Percentiles rank a stretch among this genome's conserved stretches.
Evolutionary conservation across 1,140 invertebrate species (phyloP).

Genomic region (Pseudachorutes palmiensis): DNA sequence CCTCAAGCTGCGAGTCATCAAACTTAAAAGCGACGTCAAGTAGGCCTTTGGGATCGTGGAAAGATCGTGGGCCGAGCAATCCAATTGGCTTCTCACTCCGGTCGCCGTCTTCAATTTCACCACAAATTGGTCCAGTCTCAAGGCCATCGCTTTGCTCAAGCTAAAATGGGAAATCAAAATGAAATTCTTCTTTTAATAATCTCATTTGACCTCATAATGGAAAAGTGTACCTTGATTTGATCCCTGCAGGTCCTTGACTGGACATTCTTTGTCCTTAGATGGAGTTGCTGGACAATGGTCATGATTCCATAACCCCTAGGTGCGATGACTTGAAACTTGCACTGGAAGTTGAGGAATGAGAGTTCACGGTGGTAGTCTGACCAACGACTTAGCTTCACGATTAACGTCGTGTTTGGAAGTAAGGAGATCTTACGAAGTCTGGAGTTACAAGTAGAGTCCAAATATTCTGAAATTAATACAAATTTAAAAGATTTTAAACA

Average conservation of each 20-base stretch:
- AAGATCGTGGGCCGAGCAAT: conserved; percentile 16
- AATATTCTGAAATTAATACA: conserved; percentile 16
- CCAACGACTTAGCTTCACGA: conserved; percentile 21
- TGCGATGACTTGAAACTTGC: conserved; percentile 24
- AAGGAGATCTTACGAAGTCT: conserved; percentile 14
- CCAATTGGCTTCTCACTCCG: not conserved
- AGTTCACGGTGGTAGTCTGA: conserved; percentile 7
- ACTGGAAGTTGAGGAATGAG: conserved; percentile 20
- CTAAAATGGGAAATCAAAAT: conserved; percentile 8
- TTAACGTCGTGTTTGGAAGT: conserved; percentile 23
- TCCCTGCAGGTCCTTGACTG: conserved; percentile 6
- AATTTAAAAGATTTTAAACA: no score
- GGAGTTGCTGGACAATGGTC: conserved; percentile 19
- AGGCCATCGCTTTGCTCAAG: conserved; percentile 20
- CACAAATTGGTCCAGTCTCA: conserved; percentile 22
- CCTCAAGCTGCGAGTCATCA: conserved; percentile 6
- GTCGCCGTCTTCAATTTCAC: conserved; percentile 5
- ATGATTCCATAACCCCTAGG: conserved; percentile 24
- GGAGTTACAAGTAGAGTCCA: conserved; percentile 5
- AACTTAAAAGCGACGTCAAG: conserved; percentile 23
- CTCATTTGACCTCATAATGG: not conserved
- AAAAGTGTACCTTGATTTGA: conserved; percentile 13
- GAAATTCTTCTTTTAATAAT: not conserved
- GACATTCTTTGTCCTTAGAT: conserved; percentile 16
- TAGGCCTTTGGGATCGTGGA: conserved; percentile 24